A percentile compares a stretch with the other conserved stretches of the same genome.
Conservation (phyloP, 2,888 invertebrate genomes). For the Aleiodes alternator region DNA sequence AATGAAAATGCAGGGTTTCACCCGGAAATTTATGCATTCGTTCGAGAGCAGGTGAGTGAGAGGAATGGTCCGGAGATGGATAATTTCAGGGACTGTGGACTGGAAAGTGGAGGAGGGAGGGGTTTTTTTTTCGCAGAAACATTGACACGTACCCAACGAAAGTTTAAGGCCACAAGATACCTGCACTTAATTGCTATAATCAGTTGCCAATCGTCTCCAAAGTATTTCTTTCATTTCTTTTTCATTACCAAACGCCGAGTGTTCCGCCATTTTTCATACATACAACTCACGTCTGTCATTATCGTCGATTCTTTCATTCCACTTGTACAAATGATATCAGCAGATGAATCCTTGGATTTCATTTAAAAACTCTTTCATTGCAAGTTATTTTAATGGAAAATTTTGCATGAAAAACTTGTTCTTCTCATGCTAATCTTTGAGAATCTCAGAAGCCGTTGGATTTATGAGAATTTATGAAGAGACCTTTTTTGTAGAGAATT, state of each 20-base stretch:
- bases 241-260: not conserved
- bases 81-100: too few species aligned
- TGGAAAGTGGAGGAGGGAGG: too few species aligned
- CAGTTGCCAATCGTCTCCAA: conserved; percentile 56
- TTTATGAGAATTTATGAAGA: too few species aligned
- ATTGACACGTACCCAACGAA: conserved; percentile 58
- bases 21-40: not conserved
- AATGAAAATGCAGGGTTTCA: too few species aligned
- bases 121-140: conserved; percentile 54
- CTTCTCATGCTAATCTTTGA: too few species aligned
- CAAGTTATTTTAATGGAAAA: too few species aligned
- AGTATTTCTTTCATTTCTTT: not conserved
- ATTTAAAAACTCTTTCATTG: not conserved
- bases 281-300: conserved; percentile 1
- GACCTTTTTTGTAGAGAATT: too few species aligned
- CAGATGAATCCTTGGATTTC: not conserved
- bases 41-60: not conserved
- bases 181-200: conserved; percentile 60
- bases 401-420: too few species aligned
- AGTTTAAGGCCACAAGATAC: conserved; percentile 52
- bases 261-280: not conserved
- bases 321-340: conserved; percentile 11
- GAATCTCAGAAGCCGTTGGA: too few species aligned
- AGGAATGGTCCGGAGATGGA: not conserved
- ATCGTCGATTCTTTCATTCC: conserved; percentile 31